Percentiles rank a stretch among this genome's conserved stretches.
Evolutionary conservation across 2,113 vertebrate species (phyloP).

Genomic region (Ceyx margarethae): DNA sequence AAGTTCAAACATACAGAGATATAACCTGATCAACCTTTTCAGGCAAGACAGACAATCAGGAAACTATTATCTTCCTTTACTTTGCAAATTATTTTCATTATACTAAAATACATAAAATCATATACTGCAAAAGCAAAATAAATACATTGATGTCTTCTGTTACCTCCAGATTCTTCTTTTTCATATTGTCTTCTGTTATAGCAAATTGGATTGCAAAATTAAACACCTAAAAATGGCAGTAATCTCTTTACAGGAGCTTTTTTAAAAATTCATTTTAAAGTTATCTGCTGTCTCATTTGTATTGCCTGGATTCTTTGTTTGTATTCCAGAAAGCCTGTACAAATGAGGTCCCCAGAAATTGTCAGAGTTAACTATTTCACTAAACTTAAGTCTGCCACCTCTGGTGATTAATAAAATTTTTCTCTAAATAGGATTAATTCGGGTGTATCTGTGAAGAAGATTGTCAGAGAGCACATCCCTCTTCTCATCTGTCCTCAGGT

Average conservation of each 20-base stretch:
- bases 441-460: slow-evolving; percentile 70
- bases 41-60: background rate
- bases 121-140: background rate
- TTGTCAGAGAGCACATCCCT: slow-evolving; percentile 69
- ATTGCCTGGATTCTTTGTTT: background rate
- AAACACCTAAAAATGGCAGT: slow-evolving; percentile 19
- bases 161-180: background rate
- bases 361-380: slow-evolving; percentile 61
- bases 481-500: slow-evolving; percentile 70
- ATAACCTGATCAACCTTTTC: background rate
- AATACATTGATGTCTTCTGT: background rate
- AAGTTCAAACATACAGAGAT: background rate
- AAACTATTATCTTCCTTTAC: background rate
- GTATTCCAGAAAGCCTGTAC: slow-evolving; percentile 23
- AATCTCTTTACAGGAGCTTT: background rate
- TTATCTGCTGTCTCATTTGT: background rate
- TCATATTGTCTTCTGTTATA: background rate
- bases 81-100: background rate
- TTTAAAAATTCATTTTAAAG: background rate
- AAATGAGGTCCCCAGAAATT: slow-evolving; percentile 46
- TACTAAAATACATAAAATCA: background rate
- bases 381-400: slow-evolving; percentile 68
- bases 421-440: slow-evolving; percentile 80
- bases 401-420: slow-evolving; percentile 78
- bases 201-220: slow-evolving; percentile 10